phyloP scores from a whole-genome alignment of 2,888 invertebrate genomes.

The Chironomus riparius region DNA sequence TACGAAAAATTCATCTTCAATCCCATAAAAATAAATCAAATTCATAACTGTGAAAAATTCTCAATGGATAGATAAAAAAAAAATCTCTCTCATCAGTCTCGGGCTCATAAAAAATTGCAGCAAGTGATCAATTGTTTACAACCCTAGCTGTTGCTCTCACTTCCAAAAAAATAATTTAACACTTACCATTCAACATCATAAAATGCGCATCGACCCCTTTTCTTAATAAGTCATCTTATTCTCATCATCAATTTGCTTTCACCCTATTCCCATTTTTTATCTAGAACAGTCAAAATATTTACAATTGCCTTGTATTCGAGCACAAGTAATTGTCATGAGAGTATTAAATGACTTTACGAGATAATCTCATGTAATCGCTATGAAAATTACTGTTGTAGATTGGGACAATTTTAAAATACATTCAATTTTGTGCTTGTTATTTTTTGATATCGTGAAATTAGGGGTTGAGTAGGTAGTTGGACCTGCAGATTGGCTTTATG shows the following conservation, averaged over 20 bases:
- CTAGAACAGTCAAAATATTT: conserved; percentile 13
- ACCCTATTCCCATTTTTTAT: not conserved
- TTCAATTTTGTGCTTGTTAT: not conserved
- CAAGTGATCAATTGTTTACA: not conserved
- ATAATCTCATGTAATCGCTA: conserved; percentile 16
- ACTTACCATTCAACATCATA: no score
- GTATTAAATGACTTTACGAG: conserved; percentile 16
- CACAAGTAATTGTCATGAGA: not conserved
- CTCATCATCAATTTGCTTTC: not conserved
- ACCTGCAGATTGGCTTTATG: no score
- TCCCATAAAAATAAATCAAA: no score
- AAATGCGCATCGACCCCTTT: not conserved
- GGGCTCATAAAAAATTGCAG: not conserved
- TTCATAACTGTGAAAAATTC: no score
- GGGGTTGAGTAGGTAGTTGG: no score
- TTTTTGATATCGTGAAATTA: no score
- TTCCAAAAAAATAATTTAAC: no score
- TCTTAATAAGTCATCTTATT: not conserved
- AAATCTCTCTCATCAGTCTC: no score
- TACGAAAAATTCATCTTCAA: no score
- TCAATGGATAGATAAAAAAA: no score
- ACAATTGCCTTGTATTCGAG: not conserved
- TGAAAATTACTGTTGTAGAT: not conserved
- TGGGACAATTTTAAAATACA: not conserved
- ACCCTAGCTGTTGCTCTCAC: not conserved